Evolutionary conservation across 2,888 invertebrate species (phyloP).

Genomic region (Drosophila prolongata): DNA sequence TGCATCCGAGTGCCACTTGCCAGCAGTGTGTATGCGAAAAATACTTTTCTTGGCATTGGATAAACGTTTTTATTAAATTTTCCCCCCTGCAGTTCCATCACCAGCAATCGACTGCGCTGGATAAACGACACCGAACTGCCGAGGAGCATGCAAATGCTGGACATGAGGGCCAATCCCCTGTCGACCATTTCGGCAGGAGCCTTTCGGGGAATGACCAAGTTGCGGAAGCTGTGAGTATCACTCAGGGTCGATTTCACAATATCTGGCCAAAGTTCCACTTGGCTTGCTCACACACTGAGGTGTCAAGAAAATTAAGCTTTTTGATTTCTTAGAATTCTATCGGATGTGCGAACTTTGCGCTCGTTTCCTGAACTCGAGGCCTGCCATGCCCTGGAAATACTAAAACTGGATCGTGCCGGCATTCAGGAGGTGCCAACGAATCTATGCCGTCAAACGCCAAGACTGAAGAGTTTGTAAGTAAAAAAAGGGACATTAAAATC

Average conservation of each 20-base stretch:
- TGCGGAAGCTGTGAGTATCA: constrained; percentile 90
- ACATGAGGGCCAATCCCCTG: constrained; percentile 93
- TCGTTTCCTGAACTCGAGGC: constrained; percentile 94
- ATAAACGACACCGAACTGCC: constrained; percentile 90
- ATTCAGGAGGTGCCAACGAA: constrained; percentile 89
- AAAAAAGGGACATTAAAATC: no score
- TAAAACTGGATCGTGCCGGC: constrained; percentile 93
- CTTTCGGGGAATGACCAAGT: constrained; percentile 90
- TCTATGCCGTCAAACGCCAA: constrained; percentile 91
- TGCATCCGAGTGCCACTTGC: constrained; percentile 68
- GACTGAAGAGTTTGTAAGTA: constrained; percentile 94
- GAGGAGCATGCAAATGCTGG: constrained; percentile 90
- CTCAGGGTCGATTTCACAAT: neutral
- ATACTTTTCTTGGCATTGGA: constrained; percentile 54
- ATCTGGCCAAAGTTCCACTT: no score
- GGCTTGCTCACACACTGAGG: neutral
- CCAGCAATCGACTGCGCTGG: constrained; percentile 92
- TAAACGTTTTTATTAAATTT: constrained; percentile 35
- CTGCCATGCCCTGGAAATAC: constrained; percentile 90
- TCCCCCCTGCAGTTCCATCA: constrained; percentile 87
- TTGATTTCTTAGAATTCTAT: constrained; percentile 88
- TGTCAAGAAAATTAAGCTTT: neutral
- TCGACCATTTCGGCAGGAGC: constrained; percentile 89
- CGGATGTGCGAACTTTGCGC: constrained; percentile 92
- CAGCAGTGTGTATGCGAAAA: constrained; percentile 48